Base-by-base conservation (phyloP, 2,888 invertebrate species). In the Terebella lapidaria region DNA sequence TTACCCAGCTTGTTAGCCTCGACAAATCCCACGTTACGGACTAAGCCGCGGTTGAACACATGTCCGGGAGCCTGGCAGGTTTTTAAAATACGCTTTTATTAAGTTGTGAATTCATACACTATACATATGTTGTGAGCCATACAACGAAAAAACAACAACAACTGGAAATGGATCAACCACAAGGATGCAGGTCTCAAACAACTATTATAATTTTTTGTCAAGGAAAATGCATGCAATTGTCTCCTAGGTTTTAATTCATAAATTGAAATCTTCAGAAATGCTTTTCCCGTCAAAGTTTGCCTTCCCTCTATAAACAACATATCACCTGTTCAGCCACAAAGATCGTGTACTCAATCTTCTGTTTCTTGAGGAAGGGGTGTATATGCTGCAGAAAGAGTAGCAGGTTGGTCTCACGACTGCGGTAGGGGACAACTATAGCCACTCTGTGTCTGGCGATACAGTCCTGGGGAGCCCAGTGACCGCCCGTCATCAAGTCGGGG, bases 401-500 rank as follows among this genome's bases (percentile, higher is more conserved):
- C 42, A 35, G n/a, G n/a, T 35, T 35, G 10, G 42, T 35, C n/a
- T 35, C 87, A 52, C 92, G 85, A 70, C 90, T 87, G 58, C 92
- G 85, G 81, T 89, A 96, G 63, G 95, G 95, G 71, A 96, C 87
- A 67, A 95, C 87, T 67, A 96, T 88, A 68, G 94, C 95, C n/a
- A 88, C 86, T 76, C 88, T 88, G 78, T 90, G 87, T 69, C 88
- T 84, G 22, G 92, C 76, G 56, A 70, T 59, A 66, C 20, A 94
- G 66, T 87, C 85, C 15, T 83, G 83, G 0, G 95, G 95, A 56
- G 83, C 82, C 80, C 88, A 92, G 5, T 30, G 15, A 25, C 60
- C 60, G 10, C 49, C 49, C 49, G 22, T 10, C 15, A n/a, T 15
- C 24, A 49, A n/a, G 49, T 49, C 49, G 22, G 49, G 10, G 22